Conservation (phyloP, 2,888 invertebrate species). For the Tromatobia lineatoria region DNA sequence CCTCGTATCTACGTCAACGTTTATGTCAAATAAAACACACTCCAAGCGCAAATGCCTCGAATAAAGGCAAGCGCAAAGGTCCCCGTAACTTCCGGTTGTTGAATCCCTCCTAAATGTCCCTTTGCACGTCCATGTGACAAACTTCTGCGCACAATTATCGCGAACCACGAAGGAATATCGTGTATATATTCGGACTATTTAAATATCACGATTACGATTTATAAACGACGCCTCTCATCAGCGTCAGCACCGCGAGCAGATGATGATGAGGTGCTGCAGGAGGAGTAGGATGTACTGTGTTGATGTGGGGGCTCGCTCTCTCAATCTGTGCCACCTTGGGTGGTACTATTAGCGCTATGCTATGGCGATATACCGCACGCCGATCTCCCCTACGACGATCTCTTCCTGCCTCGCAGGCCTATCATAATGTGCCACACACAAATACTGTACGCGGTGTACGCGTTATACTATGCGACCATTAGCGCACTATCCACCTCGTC, state of each 20-base stretch:
- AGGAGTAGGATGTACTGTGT: conserved; percentile 80
- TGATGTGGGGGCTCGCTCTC: conserved; percentile 80
- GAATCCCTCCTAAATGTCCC: neutral
- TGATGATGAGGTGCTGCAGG: conserved; percentile 69
- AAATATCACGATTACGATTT: neutral
- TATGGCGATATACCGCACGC: conserved; percentile 52
- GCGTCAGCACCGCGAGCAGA: conserved; percentile 27
- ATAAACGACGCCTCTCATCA: conserved; percentile 9
- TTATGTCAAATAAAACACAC: conserved; percentile 33
- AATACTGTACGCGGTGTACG: conserved; percentile 69
- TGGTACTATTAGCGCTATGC: conserved; percentile 82
- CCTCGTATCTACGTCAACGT: neutral
- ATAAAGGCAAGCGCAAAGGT: neutral
- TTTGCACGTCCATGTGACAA: neutral
- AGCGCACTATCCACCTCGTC: conserved; percentile 53
- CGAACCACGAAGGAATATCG: too few species aligned
- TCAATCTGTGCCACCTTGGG: conserved; percentile 85
- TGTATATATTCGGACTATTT: conserved; percentile 5
- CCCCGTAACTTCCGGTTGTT: neutral
- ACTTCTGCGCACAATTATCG: neutral
- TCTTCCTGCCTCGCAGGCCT: conserved; percentile 82
- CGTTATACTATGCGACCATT: conserved; percentile 50
- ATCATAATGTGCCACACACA: conserved; percentile 78
- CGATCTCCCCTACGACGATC: conserved; percentile 82
- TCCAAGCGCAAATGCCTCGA: neutral